Conservation (phyloP, 2,113 vertebrate species). For the Lagopus muta region DNA sequence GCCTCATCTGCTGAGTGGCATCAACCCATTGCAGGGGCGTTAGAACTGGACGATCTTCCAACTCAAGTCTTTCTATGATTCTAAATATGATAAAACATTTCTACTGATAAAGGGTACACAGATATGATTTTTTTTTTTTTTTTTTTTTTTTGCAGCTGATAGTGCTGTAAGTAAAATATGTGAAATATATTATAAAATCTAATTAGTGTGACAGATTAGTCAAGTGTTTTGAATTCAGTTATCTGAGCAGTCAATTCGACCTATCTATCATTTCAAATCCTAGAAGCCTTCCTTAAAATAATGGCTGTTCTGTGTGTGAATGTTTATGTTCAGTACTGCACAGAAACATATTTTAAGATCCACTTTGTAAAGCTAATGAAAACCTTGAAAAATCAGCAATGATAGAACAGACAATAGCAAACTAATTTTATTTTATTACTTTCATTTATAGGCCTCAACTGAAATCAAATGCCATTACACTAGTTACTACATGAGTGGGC, state of each 20-base stretch:
- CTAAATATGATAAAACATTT: background rate
- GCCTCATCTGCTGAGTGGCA: too few relatives aligned
- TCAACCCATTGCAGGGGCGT: too few relatives aligned
- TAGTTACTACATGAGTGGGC: background rate
- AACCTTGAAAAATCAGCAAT: background rate
- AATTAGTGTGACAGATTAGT: background rate
- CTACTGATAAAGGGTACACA: background rate
- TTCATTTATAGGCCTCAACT: background rate
- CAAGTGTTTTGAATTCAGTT: background rate
- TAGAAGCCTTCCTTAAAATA: background rate
- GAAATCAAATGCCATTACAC: background rate
- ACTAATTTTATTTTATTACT: background rate
- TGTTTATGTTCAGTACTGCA: background rate
- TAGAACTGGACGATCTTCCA: too few relatives aligned
- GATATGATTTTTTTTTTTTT: background rate
- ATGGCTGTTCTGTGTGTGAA: accelerated
- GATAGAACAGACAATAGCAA: background rate
- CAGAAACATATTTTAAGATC: background rate
- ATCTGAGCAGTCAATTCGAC: background rate
- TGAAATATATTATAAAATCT: background rate
- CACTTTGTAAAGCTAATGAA: background rate
- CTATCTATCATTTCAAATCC: background rate
- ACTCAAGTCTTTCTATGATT: background rate
- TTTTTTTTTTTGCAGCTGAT: background rate
- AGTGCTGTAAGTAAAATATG: background rate